phyloP scores from a whole-genome alignment of 1,140 invertebrate species.

The Spodoptera litura region DNA sequence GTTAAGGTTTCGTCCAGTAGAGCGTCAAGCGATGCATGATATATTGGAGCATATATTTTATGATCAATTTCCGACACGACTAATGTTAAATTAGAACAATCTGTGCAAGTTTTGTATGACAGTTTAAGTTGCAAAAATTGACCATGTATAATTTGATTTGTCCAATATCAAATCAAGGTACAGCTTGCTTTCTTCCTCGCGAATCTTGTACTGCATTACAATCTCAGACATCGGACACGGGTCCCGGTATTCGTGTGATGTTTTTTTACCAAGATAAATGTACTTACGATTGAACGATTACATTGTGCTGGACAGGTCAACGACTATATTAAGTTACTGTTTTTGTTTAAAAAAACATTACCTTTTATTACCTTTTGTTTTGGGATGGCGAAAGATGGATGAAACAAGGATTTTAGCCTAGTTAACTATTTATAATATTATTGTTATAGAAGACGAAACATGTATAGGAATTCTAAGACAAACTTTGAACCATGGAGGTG shows the following conservation, averaged over 20 bases:
- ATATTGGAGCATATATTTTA: neutral
- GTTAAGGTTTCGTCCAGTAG: conserved; percentile 25
- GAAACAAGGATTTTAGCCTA: neutral
- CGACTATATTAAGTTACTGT: conserved; percentile 41
- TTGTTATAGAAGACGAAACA: too few relatives aligned
- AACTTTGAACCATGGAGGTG: too few relatives aligned
- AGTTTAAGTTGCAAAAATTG: too few relatives aligned
- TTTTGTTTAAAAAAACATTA: conserved; percentile 9
- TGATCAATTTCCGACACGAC: too few relatives aligned
- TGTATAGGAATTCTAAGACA: too few relatives aligned
- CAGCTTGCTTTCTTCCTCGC: neutral
- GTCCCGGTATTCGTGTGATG: conserved; percentile 1
- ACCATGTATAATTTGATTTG: too few relatives aligned
- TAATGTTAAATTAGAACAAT: too few relatives aligned
- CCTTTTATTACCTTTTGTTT: conserved; percentile 21
- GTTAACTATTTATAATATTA: too few relatives aligned
- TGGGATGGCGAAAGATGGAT: neutral
- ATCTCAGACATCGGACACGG: conserved; percentile 2
- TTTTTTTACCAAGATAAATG: conserved; percentile 37
- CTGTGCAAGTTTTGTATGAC: too few relatives aligned
- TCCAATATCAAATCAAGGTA: neutral
- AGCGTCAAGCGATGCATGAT: conserved; percentile 26
- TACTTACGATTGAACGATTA: conserved; percentile 44
- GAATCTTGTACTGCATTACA: neutral
- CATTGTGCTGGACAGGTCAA: conserved; percentile 37